Conservation (phyloP, 2,113 vertebrate genomes). For the Pholis gunnellus region DNA sequence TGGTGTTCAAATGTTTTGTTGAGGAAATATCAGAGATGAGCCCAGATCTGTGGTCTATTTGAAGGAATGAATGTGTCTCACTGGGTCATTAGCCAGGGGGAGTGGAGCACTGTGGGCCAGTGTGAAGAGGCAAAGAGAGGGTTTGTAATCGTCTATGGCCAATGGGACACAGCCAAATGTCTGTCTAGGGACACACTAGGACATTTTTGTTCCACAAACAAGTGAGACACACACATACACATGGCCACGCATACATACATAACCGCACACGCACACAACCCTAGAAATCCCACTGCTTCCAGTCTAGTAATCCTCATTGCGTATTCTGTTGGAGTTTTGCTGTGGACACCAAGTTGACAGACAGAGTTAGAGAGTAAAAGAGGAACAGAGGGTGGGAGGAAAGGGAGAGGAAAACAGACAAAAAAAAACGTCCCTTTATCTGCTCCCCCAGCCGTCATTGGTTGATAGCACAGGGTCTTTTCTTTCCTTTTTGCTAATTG, state of each 20-base stretch:
- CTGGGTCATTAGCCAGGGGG: conserved; percentile 75
- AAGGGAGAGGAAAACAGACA: conserved; percentile 64
- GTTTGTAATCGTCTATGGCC: conserved; percentile 81
- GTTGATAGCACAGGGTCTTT: conserved; percentile 78
- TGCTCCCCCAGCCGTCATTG: conserved; percentile 67
- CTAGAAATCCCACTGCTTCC: conserved; percentile 73
- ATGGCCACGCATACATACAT: conserved; percentile 51
- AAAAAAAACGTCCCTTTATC: conserved; percentile 58
- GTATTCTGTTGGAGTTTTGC: conserved; percentile 80
- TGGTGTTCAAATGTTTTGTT: conserved; percentile 33
- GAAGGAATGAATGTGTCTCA: conserved; percentile 77
- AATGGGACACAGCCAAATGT: conserved; percentile 77
- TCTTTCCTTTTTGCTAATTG: conserved; percentile 84
- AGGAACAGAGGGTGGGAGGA: conserved; percentile 69
- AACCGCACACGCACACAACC: conserved; percentile 64
- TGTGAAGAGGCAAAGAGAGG: conserved; percentile 82
- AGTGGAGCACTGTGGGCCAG: conserved; percentile 77
- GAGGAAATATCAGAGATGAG: conserved; percentile 51
- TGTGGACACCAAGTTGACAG: conserved; percentile 81
- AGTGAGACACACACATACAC: conserved; percentile 60
- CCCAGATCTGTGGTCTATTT: conserved; percentile 66
- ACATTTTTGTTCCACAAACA: conserved; percentile 82
- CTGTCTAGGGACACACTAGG: conserved; percentile 80
- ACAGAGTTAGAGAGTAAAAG: conserved; percentile 78
- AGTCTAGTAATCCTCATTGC: conserved; percentile 79